phyloP scores from a whole-genome alignment of 2,797 vertebrate genomes.

The Oreortyx pictus region DNA sequence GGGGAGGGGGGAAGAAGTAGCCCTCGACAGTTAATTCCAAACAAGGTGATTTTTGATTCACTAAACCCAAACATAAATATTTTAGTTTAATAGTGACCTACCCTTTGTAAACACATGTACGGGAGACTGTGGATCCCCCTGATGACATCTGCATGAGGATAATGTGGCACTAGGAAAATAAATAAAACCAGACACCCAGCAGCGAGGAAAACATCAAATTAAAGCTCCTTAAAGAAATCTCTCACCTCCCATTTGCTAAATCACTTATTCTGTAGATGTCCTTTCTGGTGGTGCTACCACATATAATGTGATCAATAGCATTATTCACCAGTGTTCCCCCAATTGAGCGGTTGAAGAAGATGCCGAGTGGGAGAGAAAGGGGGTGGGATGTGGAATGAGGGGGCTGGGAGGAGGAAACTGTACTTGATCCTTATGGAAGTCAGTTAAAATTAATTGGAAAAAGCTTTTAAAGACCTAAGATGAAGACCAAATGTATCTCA shows the following conservation, averaged over 20 bases:
- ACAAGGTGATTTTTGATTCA: constrained; percentile 57
- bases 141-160: neutral
- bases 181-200: constrained; percentile 42
- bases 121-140: neutral
- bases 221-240: constrained; percentile 39
- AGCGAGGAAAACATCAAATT: constrained; percentile 22
- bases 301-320: constrained; percentile 59
- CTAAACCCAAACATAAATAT: constrained; percentile 12
- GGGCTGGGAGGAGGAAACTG: constrained; percentile 75
- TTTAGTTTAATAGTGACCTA: constrained; percentile 41
- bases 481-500: constrained; percentile 84
- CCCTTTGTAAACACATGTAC: neutral
- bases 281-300: constrained; percentile 28
- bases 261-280: constrained; percentile 34
- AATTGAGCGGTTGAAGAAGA: constrained; percentile 74
- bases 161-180: constrained; percentile 28
- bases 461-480: constrained; percentile 86
- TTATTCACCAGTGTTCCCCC: constrained; percentile 65
- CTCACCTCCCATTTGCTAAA: constrained; percentile 47
- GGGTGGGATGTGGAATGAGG: constrained; percentile 46
- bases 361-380: constrained; percentile 15
- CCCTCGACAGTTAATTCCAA: neutral
- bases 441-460: constrained; percentile 89
- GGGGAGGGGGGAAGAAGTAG: neutral
- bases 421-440: constrained; percentile 85